phyloP scores from a whole-genome alignment of 1,140 invertebrate species.

The Capitella teleta region DNA sequence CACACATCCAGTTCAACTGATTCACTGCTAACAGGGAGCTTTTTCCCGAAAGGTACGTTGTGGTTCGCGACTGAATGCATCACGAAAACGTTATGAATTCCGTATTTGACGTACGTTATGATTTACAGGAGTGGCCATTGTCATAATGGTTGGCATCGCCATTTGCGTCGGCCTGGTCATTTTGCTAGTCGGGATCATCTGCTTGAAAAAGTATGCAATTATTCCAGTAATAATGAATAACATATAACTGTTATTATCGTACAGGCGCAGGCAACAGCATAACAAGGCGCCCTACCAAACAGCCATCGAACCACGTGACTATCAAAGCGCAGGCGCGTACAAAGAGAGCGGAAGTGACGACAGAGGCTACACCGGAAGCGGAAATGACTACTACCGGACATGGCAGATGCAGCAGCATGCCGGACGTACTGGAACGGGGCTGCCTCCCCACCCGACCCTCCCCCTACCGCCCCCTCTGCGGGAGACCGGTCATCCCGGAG shows the following conservation, averaged over 20 bases:
- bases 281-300: not conserved
- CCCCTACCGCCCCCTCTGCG: slow-evolving; percentile 14
- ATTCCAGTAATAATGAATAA: too few relatives aligned
- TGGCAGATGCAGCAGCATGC: slow-evolving; percentile 4
- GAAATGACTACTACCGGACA: slow-evolving; percentile 7
- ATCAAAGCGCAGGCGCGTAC: not conserved
- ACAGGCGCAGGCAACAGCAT: too few relatives aligned
- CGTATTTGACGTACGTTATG: slow-evolving; percentile 1
- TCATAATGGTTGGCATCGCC: not conserved
- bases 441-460: slow-evolving; percentile 15
- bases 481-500: slow-evolving; percentile 13
- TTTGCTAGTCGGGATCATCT: not conserved
- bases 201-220: slow-evolving; percentile 1
- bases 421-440: not conserved
- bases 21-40: not conserved
- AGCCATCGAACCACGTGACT: not conserved
- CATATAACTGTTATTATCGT: too few relatives aligned
- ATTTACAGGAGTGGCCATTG: slow-evolving; percentile 1
- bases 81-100: not conserved
- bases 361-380: not conserved
- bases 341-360: not conserved
- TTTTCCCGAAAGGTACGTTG: not conserved
- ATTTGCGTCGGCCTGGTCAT: not conserved
- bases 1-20: not conserved
- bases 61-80: not conserved